Percentiles rank a stretch among this genome's conserved stretches.
Conservation (phyloP, 2,888 invertebrate species). For the Xanthorhoe spadicearia region DNA sequence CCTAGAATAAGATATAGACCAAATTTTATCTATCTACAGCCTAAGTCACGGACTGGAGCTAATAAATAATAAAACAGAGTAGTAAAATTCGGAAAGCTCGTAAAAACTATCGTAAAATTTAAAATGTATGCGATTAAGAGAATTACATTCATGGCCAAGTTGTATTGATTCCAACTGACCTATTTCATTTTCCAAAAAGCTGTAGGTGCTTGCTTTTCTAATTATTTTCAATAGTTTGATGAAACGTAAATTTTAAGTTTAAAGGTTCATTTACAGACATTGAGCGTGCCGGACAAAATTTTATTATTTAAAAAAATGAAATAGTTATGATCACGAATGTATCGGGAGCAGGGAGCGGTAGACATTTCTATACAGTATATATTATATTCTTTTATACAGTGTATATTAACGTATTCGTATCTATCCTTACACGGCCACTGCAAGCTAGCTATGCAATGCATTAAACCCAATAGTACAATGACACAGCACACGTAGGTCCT, state of each 20-base stretch:
- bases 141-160: conserved; percentile 3
- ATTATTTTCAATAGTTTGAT: too few relatives aligned
- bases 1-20: not conserved
- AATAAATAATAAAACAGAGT: conserved; percentile 14
- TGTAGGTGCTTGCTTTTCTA: not conserved
- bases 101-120: conserved; percentile 33
- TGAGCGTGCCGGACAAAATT: too few relatives aligned
- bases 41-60: not conserved
- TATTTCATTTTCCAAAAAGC: not conserved
- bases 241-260: too few relatives aligned
- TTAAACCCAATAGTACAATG: conserved; percentile 8
- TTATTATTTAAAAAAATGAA: too few relatives aligned
- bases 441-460: too few relatives aligned
- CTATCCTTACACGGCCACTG: too few relatives aligned
- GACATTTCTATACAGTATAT: too few relatives aligned
- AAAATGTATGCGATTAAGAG: conserved; percentile 25
- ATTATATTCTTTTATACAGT: too few relatives aligned
- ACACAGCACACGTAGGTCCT: not conserved
- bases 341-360: too few relatives aligned
- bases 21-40: not conserved
- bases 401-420: too few relatives aligned
- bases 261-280: too few relatives aligned
- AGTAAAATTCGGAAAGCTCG: conserved; percentile 23
- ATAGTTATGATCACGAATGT: too few relatives aligned
- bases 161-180: conserved; percentile 20